Percentiles rank a stretch among this genome's conserved stretches.
phyloP scores from a whole-genome alignment of 2,797 vertebrate genomes.

The Leuciscus waleckii region DNA sequence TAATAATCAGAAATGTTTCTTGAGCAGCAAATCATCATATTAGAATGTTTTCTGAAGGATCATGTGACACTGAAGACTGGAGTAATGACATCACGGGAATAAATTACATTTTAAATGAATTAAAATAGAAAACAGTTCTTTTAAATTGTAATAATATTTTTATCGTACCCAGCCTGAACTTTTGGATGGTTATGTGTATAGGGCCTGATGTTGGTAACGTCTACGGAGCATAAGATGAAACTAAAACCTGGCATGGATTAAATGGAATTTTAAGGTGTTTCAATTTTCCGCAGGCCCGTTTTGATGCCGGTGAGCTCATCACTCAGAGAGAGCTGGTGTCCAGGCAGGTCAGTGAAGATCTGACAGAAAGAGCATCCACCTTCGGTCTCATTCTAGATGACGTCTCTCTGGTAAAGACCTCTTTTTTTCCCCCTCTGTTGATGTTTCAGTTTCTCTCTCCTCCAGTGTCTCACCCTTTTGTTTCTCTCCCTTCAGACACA shows the following conservation, averaged over 20 bases:
- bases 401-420: constrained; percentile 90
- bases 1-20: neutral
- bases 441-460: neutral
- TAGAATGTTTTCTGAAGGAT: neutral
- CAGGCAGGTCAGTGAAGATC: constrained; percentile 94
- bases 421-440: neutral
- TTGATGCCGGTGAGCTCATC: constrained; percentile 95
- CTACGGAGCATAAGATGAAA: neutral
- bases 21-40: neutral
- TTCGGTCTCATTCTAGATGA: constrained; percentile 98
- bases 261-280: neutral
- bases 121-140: too few relatives aligned
- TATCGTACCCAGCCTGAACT: too few relatives aligned
- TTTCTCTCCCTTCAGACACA: constrained; percentile 83
- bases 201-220: too few relatives aligned
- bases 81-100: too few relatives aligned
- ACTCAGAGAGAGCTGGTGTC: constrained; percentile 97
- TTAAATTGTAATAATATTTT: neutral
- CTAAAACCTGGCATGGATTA: neutral
- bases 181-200: neutral
- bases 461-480: neutral
- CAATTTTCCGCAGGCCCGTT: constrained; percentile 84
- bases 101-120: too few relatives aligned
- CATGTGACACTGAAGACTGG: too few relatives aligned
- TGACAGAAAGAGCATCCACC: constrained; percentile 91